phyloP scores from a whole-genome alignment of 2,888 invertebrate species.

The Cephalotes varians region DNA sequence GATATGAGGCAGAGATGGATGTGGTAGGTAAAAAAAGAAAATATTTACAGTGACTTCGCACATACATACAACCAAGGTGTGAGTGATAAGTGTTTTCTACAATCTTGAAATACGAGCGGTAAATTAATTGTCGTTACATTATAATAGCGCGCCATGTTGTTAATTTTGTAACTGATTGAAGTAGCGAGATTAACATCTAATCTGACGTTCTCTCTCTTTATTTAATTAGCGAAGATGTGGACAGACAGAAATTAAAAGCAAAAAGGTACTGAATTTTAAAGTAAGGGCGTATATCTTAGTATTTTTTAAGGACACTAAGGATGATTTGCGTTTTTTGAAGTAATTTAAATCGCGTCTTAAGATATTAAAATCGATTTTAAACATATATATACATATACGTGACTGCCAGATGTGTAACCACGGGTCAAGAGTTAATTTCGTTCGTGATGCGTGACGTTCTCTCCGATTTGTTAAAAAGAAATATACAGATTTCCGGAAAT shows the following conservation, averaged over 20 bases:
- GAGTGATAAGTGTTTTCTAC: constrained; percentile 43
- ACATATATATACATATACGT: not conserved
- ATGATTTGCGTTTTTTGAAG: not conserved
- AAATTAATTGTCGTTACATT: constrained; percentile 40
- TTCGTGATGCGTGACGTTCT: not conserved
- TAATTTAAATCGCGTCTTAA: constrained; percentile 5
- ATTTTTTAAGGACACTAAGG: not conserved
- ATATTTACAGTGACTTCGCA: constrained; percentile 15
- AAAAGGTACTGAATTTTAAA: not conserved
- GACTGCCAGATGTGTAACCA: constrained; percentile 28
- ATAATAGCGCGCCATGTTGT: constrained; percentile 18
- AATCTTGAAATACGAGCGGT: constrained; percentile 13
- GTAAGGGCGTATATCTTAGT: not conserved
- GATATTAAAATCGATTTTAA: constrained; percentile 22
- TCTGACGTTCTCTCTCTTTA: constrained; percentile 17
- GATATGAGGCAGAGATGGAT: not conserved
- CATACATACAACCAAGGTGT: not conserved
- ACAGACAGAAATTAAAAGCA: constrained; percentile 12
- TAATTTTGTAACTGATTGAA: constrained; percentile 38
- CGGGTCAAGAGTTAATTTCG: constrained; percentile 29
- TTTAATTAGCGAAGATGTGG: not conserved
- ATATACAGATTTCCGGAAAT: not conserved
- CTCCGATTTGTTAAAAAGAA: constrained; percentile 3
- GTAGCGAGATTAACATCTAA: constrained; percentile 29
- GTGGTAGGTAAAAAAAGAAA: not conserved